Conservation (phyloP, 2,888 invertebrate species). For the Luperina nickerlii region DNA sequence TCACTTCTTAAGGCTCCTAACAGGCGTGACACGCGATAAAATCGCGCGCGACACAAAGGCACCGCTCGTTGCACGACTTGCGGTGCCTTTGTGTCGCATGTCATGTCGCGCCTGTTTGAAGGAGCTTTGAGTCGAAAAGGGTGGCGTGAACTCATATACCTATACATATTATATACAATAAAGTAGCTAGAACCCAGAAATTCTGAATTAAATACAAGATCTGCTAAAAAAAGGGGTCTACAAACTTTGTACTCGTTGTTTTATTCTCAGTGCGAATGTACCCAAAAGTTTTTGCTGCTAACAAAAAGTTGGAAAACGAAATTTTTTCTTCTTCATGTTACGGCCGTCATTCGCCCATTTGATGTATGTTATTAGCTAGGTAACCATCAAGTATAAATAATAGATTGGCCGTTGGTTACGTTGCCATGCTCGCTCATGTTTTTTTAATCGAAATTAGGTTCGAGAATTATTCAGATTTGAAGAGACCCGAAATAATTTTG, state of each 20-base stretch:
- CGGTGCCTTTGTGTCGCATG: too few relatives aligned
- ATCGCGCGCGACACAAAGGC: too few relatives aligned
- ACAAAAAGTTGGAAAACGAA: slow-evolving; percentile 31
- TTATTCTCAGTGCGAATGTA: slow-evolving; percentile 23
- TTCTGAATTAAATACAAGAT: slow-evolving; percentile 27
- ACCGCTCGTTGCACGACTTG: too few relatives aligned
- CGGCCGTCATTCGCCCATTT: slow-evolving; percentile 29
- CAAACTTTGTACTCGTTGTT: slow-evolving; percentile 8
- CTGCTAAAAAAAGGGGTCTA: slow-evolving; percentile 34
- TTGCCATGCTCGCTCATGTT: slow-evolving; percentile 17
- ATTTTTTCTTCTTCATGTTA: slow-evolving; percentile 22
- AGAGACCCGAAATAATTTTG: neutral
- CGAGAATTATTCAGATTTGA: slow-evolving; percentile 13
- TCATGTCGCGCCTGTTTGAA: too few relatives aligned
- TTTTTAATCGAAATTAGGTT: slow-evolving; percentile 46
- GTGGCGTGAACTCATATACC: neutral
- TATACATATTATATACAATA: slow-evolving; percentile 5
- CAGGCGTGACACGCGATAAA: too few relatives aligned
- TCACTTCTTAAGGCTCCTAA: neutral
- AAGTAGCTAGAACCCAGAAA: slow-evolving; percentile 2
- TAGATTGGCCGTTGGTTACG: slow-evolving; percentile 12
- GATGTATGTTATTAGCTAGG: slow-evolving; percentile 35
- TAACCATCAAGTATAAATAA: slow-evolving; percentile 44
- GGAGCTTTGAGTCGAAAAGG: neutral
- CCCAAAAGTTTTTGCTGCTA: slow-evolving; percentile 40